These are phyloP conservation scores for Caenorhabditis sp. DNA, from an alignment of 2,888 invertebrate species.

Conservation along the genomic window DNA sequence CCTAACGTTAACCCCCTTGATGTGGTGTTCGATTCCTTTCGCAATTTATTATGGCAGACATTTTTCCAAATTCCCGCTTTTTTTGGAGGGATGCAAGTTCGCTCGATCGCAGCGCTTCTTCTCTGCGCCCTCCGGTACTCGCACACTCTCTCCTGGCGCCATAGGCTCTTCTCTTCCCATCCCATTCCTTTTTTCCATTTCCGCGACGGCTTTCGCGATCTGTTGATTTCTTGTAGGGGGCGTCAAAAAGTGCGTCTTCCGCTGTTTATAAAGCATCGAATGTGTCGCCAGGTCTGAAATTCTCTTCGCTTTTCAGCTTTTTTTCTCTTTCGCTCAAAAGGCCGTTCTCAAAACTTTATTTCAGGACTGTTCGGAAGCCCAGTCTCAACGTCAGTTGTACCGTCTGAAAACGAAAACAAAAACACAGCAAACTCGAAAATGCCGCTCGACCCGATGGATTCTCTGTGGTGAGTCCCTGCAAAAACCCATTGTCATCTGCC, in stretches of 20 bases:
- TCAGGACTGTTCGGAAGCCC: conserved; percentile 59
- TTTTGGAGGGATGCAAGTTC: conserved; percentile 1
- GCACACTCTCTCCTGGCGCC: conserved; percentile 28
- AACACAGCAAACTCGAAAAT: conserved; percentile 32
- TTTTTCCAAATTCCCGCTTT: conserved; percentile 5
- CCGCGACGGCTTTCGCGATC: not conserved
- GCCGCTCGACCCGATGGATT: conserved; percentile 64
- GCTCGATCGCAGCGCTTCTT: conserved; percentile 11
- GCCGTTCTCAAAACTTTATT: conserved; percentile 15
- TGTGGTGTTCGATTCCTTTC: not conserved
- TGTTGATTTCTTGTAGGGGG: conserved; percentile 1
- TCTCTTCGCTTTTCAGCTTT: not conserved
- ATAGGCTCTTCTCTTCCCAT: conserved; percentile 1
- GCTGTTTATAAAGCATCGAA: not conserved
- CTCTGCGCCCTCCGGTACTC: conserved; percentile 1
- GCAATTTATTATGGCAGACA: not conserved
- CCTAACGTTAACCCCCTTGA: not conserved
- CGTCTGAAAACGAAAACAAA: conserved; percentile 39
- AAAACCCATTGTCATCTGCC: no score
- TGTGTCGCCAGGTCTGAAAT: not conserved
- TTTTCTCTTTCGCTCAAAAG: not conserved
- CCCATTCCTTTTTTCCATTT: conserved; percentile 10
- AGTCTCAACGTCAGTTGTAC: conserved; percentile 50
- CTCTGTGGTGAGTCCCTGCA: conserved; percentile 53
- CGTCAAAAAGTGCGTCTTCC: not conserved